Evolutionary conservation across 2,113 vertebrate genomes (phyloP).

Genomic region (Trichechus manatus): DNA sequence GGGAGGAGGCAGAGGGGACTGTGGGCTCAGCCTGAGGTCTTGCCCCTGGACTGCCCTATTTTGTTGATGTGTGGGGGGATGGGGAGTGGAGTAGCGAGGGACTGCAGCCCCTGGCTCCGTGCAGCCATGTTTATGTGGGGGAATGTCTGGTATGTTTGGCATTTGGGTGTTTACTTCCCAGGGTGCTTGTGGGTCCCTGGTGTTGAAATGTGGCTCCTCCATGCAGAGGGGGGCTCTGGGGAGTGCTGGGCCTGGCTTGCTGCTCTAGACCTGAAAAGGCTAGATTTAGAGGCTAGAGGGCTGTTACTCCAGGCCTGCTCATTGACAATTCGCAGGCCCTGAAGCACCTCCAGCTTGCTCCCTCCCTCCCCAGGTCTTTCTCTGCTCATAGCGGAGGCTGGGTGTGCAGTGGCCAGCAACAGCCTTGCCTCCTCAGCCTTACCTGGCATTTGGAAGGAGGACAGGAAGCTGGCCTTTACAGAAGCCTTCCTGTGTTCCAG

Average conservation of each 20-base stretch:
- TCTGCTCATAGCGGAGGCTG: background rate
- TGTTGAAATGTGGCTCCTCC: slow-evolving; percentile 77
- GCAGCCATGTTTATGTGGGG: slow-evolving; percentile 73
- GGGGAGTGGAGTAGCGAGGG: background rate
- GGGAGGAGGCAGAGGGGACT: background rate
- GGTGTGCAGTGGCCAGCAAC: background rate
- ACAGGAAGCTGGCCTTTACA: background rate
- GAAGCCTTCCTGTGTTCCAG: background rate
- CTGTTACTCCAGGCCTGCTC: background rate
- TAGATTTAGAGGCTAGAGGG: background rate
- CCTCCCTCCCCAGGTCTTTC: background rate
- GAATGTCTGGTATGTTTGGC: slow-evolving; percentile 85
- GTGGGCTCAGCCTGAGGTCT: background rate
- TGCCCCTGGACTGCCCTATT: slow-evolving; percentile 21
- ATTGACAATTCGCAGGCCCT: background rate
- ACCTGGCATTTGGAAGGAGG: background rate
- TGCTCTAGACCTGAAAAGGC: background rate
- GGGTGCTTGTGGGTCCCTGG: slow-evolving; percentile 77
- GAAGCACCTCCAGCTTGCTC: no score
- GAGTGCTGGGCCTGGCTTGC: background rate
- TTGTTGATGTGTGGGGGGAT: background rate
- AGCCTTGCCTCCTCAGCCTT: background rate
- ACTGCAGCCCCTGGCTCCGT: background rate
- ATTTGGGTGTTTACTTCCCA: slow-evolving; percentile 84
- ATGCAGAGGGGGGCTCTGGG: background rate